Evolutionary conservation across 2,113 vertebrate species (phyloP).

Genomic region (Panthera uncia): DNA sequence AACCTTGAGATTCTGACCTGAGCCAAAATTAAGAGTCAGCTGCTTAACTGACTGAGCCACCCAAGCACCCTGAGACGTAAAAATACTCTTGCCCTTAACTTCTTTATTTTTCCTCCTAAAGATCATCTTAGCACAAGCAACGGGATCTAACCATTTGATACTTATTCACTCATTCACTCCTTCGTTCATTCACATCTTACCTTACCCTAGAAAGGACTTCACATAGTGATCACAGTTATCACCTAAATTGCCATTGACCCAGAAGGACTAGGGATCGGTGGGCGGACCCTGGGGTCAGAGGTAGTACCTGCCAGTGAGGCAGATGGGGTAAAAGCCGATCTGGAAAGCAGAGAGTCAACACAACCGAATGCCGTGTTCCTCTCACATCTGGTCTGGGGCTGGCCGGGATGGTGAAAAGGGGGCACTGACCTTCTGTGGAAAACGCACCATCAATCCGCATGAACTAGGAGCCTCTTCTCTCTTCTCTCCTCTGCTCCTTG

Average conservation of each 20-base stretch:
- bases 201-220: not conserved
- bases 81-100: not conserved
- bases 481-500: not conserved
- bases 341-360: not conserved
- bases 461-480: not conserved
- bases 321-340: not conserved
- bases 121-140: not conserved
- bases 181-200: not conserved
- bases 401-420: rapidly evolving
- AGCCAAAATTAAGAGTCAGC: too few relatives aligned
- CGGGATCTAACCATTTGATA: not conserved
- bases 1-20: too few relatives aligned
- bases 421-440: not conserved
- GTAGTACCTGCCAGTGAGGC: not conserved
- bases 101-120: not conserved
- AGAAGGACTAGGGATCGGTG: not conserved
- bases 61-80: not conserved
- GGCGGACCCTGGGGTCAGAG: not conserved
- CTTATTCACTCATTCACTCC: not conserved
- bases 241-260: not conserved
- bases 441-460: not conserved
- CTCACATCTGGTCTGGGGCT: too few relatives aligned
- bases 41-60: too few relatives aligned
- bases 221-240: not conserved
- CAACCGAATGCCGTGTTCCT: too few relatives aligned